Evolutionary conservation across 2,888 invertebrate species (phyloP).

Genomic region (Cylloceria caligata): DNA sequence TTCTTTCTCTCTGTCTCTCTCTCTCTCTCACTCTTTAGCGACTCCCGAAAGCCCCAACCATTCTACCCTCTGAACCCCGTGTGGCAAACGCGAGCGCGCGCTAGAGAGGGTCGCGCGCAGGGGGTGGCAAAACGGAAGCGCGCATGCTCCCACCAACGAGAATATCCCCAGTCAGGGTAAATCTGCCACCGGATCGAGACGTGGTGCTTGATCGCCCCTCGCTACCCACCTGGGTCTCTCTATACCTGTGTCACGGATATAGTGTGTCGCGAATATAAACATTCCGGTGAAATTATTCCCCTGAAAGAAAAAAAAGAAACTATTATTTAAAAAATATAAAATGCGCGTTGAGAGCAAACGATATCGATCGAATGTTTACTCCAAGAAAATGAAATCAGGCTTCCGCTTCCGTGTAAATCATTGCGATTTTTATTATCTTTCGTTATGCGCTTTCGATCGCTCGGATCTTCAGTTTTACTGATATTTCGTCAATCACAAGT

Average conservation of each 20-base stretch:
- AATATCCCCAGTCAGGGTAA: conserved; percentile 84
- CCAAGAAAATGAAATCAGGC: conserved; percentile 37
- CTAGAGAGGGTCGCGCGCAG: conserved; percentile 58
- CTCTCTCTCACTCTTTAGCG: conserved; percentile 43
- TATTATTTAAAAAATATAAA: background rate
- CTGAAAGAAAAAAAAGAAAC: background rate
- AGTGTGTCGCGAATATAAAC: conserved; percentile 73
- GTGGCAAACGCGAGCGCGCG: conserved; percentile 23
- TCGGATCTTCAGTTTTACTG: background rate
- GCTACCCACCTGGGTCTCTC: conserved; percentile 26
- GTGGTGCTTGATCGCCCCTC: conserved; percentile 75
- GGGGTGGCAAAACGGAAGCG: conserved; percentile 78
- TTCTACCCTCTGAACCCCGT: conserved; percentile 11
- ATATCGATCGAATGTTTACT: background rate
- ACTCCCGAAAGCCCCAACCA: conserved; percentile 43
- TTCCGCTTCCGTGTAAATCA: conserved; percentile 27
- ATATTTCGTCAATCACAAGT: background rate
- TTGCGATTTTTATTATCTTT: background rate
- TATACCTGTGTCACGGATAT: conserved; percentile 72
- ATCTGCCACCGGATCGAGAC: conserved; percentile 83
- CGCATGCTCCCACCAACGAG: conserved; percentile 82
- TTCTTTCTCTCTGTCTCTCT: background rate
- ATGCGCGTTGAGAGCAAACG: background rate
- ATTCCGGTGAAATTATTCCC: background rate
- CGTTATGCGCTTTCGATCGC: background rate